Base-by-base conservation (phyloP, 2,888 invertebrate species). In the Lasius fuliginosus region DNA sequence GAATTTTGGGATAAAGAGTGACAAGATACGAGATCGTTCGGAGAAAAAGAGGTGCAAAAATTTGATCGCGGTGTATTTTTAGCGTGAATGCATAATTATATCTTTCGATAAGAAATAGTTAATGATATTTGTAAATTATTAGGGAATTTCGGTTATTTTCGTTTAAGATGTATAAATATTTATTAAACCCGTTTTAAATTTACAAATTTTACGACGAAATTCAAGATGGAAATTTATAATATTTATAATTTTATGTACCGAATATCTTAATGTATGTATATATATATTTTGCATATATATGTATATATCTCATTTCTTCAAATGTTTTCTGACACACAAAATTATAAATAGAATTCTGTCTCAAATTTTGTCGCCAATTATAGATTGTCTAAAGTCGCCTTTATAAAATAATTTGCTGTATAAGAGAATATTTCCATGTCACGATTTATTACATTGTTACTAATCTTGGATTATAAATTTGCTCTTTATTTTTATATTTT, bases 41-140 rank as follows among this genome's bases (percentile, higher is more conserved):
- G 27, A 27, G 73, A 79, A 79, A 60, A 79, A n/a, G 23, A 33
- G 30, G 23, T 11, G 36, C 27, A 9, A 3, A 46, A 69, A 15
- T 12, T 79, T 11, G 12, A 8, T 9, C 15, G 9, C 15, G 15
- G 3, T 36, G 3, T 36, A 67, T 67, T 36, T 67, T 27, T 30
- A 30, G 15, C 1, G 33, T n/a, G 58, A 74, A 40, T 9, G 15
- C 1, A 27, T 23, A 40, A 12, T 60, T 40, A 42, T 40, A 30
- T 60, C 18, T 42, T 60, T 42, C 27, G 30, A 1, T 27, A 58
- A 58, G 23, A 33, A 49, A 53, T n/a, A 36, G 2, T 36, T n/a
- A 33, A 40, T 40, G 9, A 18, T 60, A 18, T 60, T 42, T 30
- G n/a, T 3, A 30, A 58, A 40, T 73, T 58, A 73, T 73, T 40